These are phyloP conservation scores for Philotrypesis tridentata DNA, from an alignment of 1,140 invertebrate species.

Conservation along the genomic window DNA sequence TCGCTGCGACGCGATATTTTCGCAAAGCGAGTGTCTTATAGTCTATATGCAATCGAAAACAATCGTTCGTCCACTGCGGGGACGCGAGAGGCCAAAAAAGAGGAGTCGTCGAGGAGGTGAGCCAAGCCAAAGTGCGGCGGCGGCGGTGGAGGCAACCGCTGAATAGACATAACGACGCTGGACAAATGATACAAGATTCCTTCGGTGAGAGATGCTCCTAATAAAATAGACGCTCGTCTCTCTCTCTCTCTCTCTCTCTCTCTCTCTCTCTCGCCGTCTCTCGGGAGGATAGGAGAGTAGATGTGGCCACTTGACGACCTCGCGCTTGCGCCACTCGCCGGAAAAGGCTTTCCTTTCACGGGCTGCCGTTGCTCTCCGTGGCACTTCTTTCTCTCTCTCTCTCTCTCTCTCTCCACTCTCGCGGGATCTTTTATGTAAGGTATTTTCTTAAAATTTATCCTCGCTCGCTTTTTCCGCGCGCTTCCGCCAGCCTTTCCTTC, in stretches of 20 bases:
- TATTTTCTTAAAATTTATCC: conserved; percentile 46
- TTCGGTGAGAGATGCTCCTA: conserved; percentile 63
- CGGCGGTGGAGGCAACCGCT: too few species aligned
- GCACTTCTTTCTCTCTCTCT: conserved; percentile 46
- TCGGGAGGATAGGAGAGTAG: conserved; percentile 18
- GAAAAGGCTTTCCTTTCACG: conserved; percentile 56
- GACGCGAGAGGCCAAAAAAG: too few species aligned
- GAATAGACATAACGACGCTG: conserved; percentile 58
- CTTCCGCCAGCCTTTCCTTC: conserved; percentile 11
- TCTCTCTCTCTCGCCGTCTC: background rate
- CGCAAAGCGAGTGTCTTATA: too few species aligned
- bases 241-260: conserved; percentile 22
- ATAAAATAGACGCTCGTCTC: conserved; percentile 63
- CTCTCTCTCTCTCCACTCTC: conserved; percentile 41
- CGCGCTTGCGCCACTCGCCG: conserved; percentile 49
- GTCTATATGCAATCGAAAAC: too few species aligned
- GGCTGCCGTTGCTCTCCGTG: conserved; percentile 48
- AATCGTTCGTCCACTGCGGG: too few species aligned
- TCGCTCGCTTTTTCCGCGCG: conserved; percentile 20
- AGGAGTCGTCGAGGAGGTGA: background rate
- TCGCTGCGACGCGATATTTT: background rate
- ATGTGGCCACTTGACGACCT: conserved; percentile 63
- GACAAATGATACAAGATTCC: conserved; percentile 67
- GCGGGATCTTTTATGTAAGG: conserved; percentile 44
- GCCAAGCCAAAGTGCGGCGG: background rate